Base-by-base conservation (phyloP, 2,113 vertebrate genomes). In the Proterorhinus semilunaris region DNA sequence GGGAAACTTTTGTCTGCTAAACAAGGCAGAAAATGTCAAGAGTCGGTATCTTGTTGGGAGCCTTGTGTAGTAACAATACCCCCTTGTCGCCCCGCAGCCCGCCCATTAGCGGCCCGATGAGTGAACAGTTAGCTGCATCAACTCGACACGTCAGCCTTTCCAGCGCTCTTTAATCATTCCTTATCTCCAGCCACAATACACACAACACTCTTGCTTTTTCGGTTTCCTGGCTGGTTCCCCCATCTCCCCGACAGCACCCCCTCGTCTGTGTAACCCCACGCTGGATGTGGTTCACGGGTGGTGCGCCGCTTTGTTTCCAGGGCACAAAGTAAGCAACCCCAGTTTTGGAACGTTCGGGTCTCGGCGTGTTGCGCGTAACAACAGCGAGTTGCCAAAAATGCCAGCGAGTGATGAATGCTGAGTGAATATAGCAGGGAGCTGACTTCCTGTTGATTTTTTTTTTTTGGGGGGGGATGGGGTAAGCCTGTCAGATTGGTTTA, bases 121-220 rank as follows among this genome's bases (percentile, higher is more conserved):
- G 94, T 85, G 89, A 90, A 81, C 76, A 69, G 80, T 86, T 93
- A 86, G 92, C 92, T 92, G 89, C 90, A 91, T 94, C 94, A 91
- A 87, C 90, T 90, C 89, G 87, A 91, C 85, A 90, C 78, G 93
- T 93, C 94, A 94, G 93, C 82, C 91, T 76, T 70, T 73, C 91
- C 91, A 90, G 91, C 81, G 82, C 91, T 90, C 93, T 95, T 95
- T 95, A 95, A 96, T 96, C 95, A 95, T 92, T 92, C 93, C 93
- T 96, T 95, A 95, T 96, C 94, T 94, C 84, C 87, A 83, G 68
- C 72, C 92, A 90, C 93, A 94, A 90, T 92, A 92, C 93, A n/a
- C 93, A 92, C 90, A 1, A 15, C 50, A 1, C 58, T 44, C 44
- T 16, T 52, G 3, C 59, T 53, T 46, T 7, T 68, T 58, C 65